Percentiles rank a stretch among this genome's conserved stretches.
Evolutionary conservation across 2,113 vertebrate species (phyloP).

Genomic region (Tragelaphus scriptus): DNA sequence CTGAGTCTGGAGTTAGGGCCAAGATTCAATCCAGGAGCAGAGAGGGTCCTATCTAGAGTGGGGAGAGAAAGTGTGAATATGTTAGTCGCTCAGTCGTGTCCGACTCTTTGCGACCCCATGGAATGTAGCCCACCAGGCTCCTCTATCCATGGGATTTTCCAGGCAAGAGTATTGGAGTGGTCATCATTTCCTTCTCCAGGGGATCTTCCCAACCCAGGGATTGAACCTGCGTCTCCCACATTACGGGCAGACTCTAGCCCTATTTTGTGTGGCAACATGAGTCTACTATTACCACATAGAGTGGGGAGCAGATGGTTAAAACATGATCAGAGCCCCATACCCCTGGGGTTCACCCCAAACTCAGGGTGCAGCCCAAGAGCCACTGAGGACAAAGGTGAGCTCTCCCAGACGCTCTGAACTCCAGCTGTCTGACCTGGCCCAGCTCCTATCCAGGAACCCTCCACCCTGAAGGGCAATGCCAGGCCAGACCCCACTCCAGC

Average conservation of each 20-base stretch:
- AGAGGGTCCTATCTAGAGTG: neutral
- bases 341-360: neutral
- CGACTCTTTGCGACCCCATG: neutral
- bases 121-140: neutral
- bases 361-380: neutral
- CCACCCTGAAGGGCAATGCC: neutral
- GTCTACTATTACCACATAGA: neutral
- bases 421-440: neutral
- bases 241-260: neutral
- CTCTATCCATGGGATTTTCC: neutral
- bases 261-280: neutral
- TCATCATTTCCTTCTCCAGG: neutral
- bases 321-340: neutral
- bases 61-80: neutral
- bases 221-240: neutral
- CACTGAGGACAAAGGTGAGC: neutral
- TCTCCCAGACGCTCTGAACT: rapidly evolving
- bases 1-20: neutral
- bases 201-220: neutral
- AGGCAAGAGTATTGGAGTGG: neutral
- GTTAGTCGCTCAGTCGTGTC: neutral
- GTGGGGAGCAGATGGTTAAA: neutral
- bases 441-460: rapidly evolving
- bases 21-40: neutral
- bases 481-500: neutral